These are phyloP conservation scores for Aldrovandia affinis DNA, from an alignment of 2,797 vertebrate species.

Conservation along the genomic window DNA sequence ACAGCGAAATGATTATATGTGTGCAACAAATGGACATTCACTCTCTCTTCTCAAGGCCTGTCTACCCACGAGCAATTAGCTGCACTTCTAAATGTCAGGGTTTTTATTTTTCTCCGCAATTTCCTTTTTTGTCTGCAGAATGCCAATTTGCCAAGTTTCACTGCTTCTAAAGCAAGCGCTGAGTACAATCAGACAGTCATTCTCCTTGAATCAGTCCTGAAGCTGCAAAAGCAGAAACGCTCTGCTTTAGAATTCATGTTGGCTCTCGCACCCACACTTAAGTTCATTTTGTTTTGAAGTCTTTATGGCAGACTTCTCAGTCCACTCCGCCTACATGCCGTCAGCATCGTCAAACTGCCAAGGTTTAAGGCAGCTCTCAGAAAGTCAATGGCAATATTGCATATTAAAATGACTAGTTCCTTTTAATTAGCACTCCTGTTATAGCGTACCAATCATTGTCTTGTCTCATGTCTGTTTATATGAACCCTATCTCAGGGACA, in stretches of 20 bases:
- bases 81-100: not conserved
- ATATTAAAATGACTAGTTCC: not conserved
- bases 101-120: not conserved
- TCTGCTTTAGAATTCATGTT: not conserved
- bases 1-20: not conserved
- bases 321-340: not conserved
- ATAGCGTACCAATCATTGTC: not conserved
- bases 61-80: not conserved
- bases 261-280: not conserved
- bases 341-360: not conserved
- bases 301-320: not conserved
- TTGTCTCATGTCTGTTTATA: not conserved
- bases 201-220: not conserved
- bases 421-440: not conserved
- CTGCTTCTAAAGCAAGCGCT: not conserved
- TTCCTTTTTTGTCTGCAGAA: not conserved
- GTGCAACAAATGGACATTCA: not conserved
- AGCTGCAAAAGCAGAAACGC: not conserved
- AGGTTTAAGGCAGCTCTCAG: not conserved
- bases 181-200: not conserved
- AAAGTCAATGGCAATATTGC: conserved; percentile 18
- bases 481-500: not conserved
- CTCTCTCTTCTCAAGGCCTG: not conserved
- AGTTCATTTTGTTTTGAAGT: not conserved
- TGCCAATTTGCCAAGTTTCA: not conserved